Percentiles rank a stretch among this genome's conserved stretches.
Evolutionary conservation across 1,140 invertebrate genomes (phyloP).

Genomic region (Hormaphis cornu): DNA sequence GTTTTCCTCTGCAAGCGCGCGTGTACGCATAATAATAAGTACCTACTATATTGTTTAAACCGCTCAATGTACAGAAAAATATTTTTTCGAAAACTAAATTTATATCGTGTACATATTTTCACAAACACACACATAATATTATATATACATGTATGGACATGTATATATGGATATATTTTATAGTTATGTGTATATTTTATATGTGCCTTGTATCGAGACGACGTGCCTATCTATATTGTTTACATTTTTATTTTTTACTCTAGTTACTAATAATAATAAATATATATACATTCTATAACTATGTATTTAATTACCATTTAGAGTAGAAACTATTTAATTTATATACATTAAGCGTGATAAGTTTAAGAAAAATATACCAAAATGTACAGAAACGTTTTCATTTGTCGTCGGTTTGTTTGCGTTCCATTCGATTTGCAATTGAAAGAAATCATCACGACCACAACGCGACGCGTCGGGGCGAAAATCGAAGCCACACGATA

Average conservation of each 20-base stretch:
- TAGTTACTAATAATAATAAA: conserved; percentile 6
- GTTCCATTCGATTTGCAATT: too few relatives aligned
- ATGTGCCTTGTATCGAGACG: background rate
- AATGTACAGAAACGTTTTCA: conserved; percentile 7
- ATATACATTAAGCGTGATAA: conserved; percentile 11
- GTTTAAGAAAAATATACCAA: conserved; percentile 21
- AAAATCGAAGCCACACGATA: too few relatives aligned
- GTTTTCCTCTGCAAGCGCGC: background rate
- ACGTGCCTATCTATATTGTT: conserved; percentile 3
- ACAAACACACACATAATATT: too few relatives aligned
- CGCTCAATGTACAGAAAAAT: conserved; percentile 25
- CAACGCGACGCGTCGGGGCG: too few relatives aligned
- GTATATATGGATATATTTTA: too few relatives aligned
- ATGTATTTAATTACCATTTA: conserved; percentile 27
- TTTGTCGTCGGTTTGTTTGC: background rate
- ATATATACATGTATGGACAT: too few relatives aligned
- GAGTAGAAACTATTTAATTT: conserved; percentile 18
- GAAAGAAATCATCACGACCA: too few relatives aligned
- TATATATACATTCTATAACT: background rate
- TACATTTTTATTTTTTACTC: background rate
- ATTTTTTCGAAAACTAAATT: background rate
- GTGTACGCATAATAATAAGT: background rate
- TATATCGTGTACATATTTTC: too few relatives aligned
- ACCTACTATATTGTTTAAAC: background rate
- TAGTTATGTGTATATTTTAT: background rate